Evolutionary conservation across 2,888 invertebrate species (phyloP), one percentile per base, ranked within the genome.

Genomic region (Dryobota labecula): DNA sequence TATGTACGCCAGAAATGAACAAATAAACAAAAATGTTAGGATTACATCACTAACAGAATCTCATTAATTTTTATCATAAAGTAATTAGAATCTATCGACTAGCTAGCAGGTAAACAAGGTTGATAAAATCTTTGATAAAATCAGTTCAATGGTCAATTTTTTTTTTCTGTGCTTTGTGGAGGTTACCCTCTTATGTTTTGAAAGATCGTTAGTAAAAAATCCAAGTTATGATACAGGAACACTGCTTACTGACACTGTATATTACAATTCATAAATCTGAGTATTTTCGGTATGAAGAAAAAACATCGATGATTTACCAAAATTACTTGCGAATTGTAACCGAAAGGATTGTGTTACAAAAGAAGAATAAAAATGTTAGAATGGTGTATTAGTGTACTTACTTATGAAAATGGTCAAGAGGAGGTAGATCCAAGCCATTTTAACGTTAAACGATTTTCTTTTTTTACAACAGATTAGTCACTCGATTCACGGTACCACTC

Each of bases 351-450:
- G 8, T 49, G 2, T 24, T 5, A 5, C 8, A 8, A 33, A 33
- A 8, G 6, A 33, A 36, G 36, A 36, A 36, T 7, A 41, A 20
- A 13, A 0, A n/a, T n/a, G n/a, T n/a, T n/a, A n/a, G n/a, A 41
- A 45, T 15, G 20, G 11, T 36, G 33, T 6, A 33, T 6, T 33
- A n/a, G n/a, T 24, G 20, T 53, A 84, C 83, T 83, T 81, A 83
- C 83, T 20, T 56, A 84, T 36, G n/a, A 78, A 51, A 57, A 75
- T 53, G 2, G 66, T 8, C n/a, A 76, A 30, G 24, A 76, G 36
- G 2, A 84, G 15, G n/a, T 58, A 78, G 11, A 70, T 75, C 69
- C 64, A 71, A 54, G 65, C 72, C 79, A 79, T 79, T 36, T n/a
- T n/a, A n/a, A 18, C 76, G 27, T 2, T 24, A 13, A n/a, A 43